phyloP scores from a whole-genome alignment of 2,113 vertebrate genomes.

The Spilogale gracilis region DNA sequence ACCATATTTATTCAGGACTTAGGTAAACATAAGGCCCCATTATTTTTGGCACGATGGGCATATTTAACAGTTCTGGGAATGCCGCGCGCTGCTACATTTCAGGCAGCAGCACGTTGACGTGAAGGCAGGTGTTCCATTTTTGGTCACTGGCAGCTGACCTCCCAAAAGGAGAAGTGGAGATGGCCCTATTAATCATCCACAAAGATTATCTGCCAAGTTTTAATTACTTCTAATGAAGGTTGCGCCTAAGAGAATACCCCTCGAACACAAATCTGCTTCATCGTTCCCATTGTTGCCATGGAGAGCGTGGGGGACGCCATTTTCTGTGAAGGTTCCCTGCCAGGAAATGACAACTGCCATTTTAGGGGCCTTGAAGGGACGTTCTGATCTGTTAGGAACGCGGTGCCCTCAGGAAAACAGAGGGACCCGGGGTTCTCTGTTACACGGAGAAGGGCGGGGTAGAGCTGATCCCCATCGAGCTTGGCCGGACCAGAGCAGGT shows the following conservation, averaged over 20 bases:
- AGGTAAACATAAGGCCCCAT: conserved; percentile 79
- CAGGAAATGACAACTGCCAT: conserved; percentile 55
- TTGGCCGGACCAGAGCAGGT: background rate
- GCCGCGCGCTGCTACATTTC: conserved; percentile 62
- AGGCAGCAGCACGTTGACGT: conserved; percentile 62
- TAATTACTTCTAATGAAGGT: conserved; percentile 84
- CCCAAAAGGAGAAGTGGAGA: conserved; percentile 80
- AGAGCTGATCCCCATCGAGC: background rate
- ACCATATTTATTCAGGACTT: conserved; percentile 83
- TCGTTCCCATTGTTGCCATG: conserved; percentile 56
- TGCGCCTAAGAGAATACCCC: conserved; percentile 79
- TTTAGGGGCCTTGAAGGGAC: background rate
- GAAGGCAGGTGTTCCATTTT: conserved; percentile 87
- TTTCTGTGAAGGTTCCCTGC: conserved; percentile 11
- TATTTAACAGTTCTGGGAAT: conserved; percentile 83
- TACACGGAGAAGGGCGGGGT: background rate
- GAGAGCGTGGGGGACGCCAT: conserved; percentile 12
- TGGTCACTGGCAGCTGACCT: conserved; percentile 80
- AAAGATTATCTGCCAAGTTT: conserved; percentile 78
- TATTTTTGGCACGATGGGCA: conserved; percentile 80
- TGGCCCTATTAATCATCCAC: conserved; percentile 79
- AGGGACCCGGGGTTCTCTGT: background rate
- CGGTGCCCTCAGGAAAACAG: background rate
- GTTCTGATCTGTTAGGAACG: background rate
- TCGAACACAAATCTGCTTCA: conserved; percentile 65